A percentile compares a stretch with the other conserved stretches of the same genome.
Evolutionary conservation across 2,113 vertebrate genomes (phyloP).

Genomic region (Lycaon pictus): DNA sequence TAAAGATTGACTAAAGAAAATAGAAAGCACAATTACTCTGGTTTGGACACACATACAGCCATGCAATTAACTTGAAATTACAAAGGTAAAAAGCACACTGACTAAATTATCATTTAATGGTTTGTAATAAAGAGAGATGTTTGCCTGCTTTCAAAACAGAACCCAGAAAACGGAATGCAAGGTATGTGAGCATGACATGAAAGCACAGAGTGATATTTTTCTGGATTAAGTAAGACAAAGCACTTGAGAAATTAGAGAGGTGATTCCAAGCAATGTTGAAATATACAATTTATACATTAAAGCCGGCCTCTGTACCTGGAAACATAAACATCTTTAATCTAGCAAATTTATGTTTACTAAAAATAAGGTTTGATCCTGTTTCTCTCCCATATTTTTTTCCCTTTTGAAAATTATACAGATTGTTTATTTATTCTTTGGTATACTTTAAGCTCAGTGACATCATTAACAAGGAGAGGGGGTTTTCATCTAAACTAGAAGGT

Average conservation of each 20-base stretch:
- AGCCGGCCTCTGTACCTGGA: not conserved
- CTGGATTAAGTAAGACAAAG: slow-evolving; percentile 33
- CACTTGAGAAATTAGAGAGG: not conserved
- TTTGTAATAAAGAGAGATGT: slow-evolving; percentile 11
- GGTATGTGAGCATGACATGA: not conserved
- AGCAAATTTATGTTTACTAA: slow-evolving; percentile 29
- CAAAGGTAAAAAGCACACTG: slow-evolving; percentile 55
- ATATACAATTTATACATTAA: not conserved
- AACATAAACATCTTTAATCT: not conserved
- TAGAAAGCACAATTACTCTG: slow-evolving; percentile 10
- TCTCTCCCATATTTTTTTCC: not conserved
- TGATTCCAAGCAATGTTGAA: not conserved
- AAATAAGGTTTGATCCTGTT: not conserved
- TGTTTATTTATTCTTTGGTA: slow-evolving; percentile 26
- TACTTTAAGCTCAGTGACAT: not conserved
- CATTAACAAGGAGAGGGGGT: not conserved
- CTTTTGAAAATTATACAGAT: not conserved
- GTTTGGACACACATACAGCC: slow-evolving; percentile 12
- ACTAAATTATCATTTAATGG: slow-evolving; percentile 65
- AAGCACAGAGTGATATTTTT: not conserved
- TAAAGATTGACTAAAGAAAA: slow-evolving; percentile 1
- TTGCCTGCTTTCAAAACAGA: slow-evolving; percentile 60
- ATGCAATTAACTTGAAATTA: slow-evolving; percentile 65
- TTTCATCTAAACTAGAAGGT: slow-evolving; percentile 13
- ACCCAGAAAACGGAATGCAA: not conserved